phyloP scores from a whole-genome alignment of 2,113 vertebrate genomes.

The Odocoileus hemionus region DNA sequence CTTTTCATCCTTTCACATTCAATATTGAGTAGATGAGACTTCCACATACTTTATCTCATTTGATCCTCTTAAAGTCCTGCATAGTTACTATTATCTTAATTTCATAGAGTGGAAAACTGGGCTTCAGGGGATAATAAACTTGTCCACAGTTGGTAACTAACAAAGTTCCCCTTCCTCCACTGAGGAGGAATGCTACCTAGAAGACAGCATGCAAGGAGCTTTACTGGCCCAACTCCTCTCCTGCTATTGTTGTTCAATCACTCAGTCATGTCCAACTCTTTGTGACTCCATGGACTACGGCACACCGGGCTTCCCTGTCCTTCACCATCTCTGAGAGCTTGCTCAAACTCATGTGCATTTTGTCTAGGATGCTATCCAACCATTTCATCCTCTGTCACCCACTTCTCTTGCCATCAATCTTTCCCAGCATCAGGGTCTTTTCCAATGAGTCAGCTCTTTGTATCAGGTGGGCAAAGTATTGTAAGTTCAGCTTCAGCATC shows the following conservation, averaged over 20 bases:
- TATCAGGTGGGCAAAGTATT: not conserved
- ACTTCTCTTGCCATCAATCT: not conserved
- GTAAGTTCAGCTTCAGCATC: not conserved
- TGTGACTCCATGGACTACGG: not conserved
- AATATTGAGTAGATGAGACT: not conserved
- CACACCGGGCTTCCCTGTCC: not conserved
- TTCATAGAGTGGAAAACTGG: not conserved
- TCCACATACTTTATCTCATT: not conserved
- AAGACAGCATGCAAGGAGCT: not conserved
- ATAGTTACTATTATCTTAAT: not conserved
- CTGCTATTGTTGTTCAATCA: not conserved
- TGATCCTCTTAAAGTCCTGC: not conserved
- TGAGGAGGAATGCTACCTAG: not conserved
- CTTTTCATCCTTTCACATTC: not conserved
- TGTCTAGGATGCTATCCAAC: not conserved
- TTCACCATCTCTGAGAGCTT: not conserved
- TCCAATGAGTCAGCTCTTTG: not conserved
- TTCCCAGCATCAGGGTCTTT: not conserved
- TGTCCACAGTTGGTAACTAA: not conserved
- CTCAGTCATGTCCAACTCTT: not conserved
- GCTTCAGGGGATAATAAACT: not conserved
- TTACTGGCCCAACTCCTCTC: not conserved
- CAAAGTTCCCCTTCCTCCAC: not conserved
- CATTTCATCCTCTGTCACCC: not conserved
- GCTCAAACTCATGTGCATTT: not conserved